Base-by-base conservation (phyloP, 2,113 vertebrate genomes). In the Rhinichthys klamathensis region DNA sequence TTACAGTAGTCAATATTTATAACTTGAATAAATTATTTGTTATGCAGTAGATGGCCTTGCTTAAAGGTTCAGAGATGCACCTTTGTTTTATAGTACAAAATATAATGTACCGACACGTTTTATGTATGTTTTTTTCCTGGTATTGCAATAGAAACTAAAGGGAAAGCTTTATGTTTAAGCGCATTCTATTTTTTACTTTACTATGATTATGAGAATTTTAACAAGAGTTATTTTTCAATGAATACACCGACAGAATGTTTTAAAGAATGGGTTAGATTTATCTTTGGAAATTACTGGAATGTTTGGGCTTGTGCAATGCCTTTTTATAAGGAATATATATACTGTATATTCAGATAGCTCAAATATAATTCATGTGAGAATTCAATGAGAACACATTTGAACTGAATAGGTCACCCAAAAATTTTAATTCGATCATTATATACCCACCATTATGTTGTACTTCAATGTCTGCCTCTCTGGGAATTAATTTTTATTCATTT, bases 171-270 rank as follows among this genome's bases (percentile, higher is more conserved):
- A 35, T 89, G 88, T 87, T 87, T 88, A 89, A 88, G 84, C 44
- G 8, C 90, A 84, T 87, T 46, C 88, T 87, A 91, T 92, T 92
- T 91, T 88, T 93, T 89, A 93, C 93, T 92, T 90, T 89, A 76
- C 30, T 91, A 92, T 88, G 65, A 90, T 90, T 90, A 90, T 86
- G 86, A 85, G 86, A 86, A 89, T 91, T 93, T 90, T 91, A 83
- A 89, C 88, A 81, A 91, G 88, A 92, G 65, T 94, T 93, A 93
- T 93, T 93, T 93, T 93, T 61, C 89, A 61, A 91, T 87, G 87
- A 92, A 89, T 92, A 91, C 86, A 86, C 84, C 82, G 78, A 83
- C 87, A 84, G 82, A 92, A 90, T 91, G 90, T 91, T 83, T 80
- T 10, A 23, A 83, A 74, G 82, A 51, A 56, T 61, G 69, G 86